Base-by-base conservation (phyloP, 2,797 vertebrate species). In the Argya squamiceps region DNA sequence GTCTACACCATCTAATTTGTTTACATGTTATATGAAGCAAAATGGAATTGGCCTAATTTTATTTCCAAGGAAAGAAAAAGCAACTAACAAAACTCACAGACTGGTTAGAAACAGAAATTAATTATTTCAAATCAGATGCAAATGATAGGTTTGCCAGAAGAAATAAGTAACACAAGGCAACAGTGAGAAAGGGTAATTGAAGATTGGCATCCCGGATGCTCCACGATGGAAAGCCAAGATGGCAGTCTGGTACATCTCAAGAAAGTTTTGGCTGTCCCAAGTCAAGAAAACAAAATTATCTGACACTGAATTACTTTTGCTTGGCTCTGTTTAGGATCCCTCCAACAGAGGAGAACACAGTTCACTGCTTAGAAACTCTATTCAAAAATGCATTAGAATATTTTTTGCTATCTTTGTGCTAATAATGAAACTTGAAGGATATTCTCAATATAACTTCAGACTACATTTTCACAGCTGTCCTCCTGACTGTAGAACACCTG, bases 91-190 rank as follows among this genome's bases (percentile, higher is more conserved):
- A 87, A 74, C 27, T 63, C 55, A 79, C 24, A 85, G 49, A 58
- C 47, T 44, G n/a, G 34, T 74, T 83, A 80, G 56, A 89, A 89
- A 74, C 9, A 19, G 37, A 86, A 84, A 89, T 47, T 26, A 56
- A 77, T 95, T 84, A 37, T 77, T 91, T 91, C 60, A 80, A 80
- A 89, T 90, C 36, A 89, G 41, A 70, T 67, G 60, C 13, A 92
- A 88, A 77, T 39, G 4, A 46, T 26, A 70, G 29, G 27, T 64
- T 84, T 91, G 37, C 22, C 44, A 82, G 77, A 64, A 92, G 55
- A 68, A 89, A 23, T 27, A 86, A 78, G n/a, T 55, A 84, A 79
- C 34, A 73, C 67, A 87, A 49, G 29, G 43, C 30, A 76, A 63
- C 8, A 71, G 23, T 39, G 53, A 70, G 46, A 88, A 86, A 70